Conservation (phyloP, 2,888 invertebrate species). For the Chrysolina oricalcia region DNA sequence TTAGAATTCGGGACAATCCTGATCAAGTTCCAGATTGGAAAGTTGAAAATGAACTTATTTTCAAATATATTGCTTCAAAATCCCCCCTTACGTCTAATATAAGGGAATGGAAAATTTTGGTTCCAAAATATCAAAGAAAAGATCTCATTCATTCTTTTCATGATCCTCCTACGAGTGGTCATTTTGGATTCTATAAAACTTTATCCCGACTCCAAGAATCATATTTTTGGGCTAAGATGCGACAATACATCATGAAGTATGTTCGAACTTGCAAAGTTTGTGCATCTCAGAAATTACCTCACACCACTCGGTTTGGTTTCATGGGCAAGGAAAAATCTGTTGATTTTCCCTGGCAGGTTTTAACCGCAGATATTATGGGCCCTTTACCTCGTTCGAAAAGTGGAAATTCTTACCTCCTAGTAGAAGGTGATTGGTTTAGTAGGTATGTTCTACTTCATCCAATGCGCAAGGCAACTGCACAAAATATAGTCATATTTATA, state of each 20-base stretch:
- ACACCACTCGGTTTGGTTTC: not conserved
- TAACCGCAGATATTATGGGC: too few relatives aligned
- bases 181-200: conserved; percentile 52
- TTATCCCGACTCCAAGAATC: conserved; percentile 36
- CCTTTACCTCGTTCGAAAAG: not conserved
- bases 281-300: not conserved
- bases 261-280: not conserved
- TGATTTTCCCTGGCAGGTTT: too few relatives aligned
- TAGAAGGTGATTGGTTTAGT: not conserved
- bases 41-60: not conserved
- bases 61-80: not conserved
- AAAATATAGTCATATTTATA: too few relatives aligned
- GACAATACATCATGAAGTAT: conserved; percentile 36
- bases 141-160: conserved; percentile 43
- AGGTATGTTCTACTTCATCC: not conserved
- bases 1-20: not conserved
- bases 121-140: conserved; percentile 47
- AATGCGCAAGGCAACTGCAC: not conserved
- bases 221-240: conserved; percentile 48
- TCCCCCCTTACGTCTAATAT: conserved; percentile 19
- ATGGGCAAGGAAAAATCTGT: too few relatives aligned
- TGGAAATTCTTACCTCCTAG: not conserved
- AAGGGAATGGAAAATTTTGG: conserved; percentile 51
- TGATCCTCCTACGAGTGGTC: conserved; percentile 41
- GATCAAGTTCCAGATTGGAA: conserved; percentile 10